Evolutionary conservation across 1,140 invertebrate genomes (phyloP), one percentile per base, ranked within the genome.

Genomic region (Aphaenogaster rudis): DNA sequence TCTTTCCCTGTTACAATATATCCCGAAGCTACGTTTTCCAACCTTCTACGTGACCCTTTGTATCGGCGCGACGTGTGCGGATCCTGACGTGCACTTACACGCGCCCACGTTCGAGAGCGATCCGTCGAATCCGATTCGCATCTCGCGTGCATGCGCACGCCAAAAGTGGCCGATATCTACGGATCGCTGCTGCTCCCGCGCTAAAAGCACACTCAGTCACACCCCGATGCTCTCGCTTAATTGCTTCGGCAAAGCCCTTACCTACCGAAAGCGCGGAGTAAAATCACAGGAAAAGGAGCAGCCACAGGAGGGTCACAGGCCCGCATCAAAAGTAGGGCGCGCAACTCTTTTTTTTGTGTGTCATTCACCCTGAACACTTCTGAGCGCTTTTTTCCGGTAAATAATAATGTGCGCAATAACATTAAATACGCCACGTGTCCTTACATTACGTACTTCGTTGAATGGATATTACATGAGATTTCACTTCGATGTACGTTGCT

Each of bases 131-230:
- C 33, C 54, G 80, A 84, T 84, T 74, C 67, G 80, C 54, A 61
- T 76, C 67, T 82, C 80, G 42, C 54, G 80, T 84, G 69, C 69
- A 84, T 84, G 80, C 80, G 69, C 80, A 63, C 36, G 17, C 61
- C 33, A 82, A 89, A 90, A 87, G 64, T 82, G 33, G 11, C 66
- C 28, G 69, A 85, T 76, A 87, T 90, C 88, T 67, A 78, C 71
- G 88, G 77, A 86, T 61, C 82, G 67, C 45, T 69, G 63, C 69
- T 79, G 21, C 33, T 8, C 48, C 9, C 45, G 48, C 74, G 66
- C 86, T 89, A 84, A 90, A 87, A 90, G 88, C 86, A 77, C 79
- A 54, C 84, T 87, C 88, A 39, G 85, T 84, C 77, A 78, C 85
- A 80, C 66, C 7, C 82, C 69, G 88, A 84, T 88, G 57, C 79